These are phyloP conservation scores for Labeo rohita DNA, from an alignment of 2,113 vertebrate genomes.

Conservation along the genomic window DNA sequence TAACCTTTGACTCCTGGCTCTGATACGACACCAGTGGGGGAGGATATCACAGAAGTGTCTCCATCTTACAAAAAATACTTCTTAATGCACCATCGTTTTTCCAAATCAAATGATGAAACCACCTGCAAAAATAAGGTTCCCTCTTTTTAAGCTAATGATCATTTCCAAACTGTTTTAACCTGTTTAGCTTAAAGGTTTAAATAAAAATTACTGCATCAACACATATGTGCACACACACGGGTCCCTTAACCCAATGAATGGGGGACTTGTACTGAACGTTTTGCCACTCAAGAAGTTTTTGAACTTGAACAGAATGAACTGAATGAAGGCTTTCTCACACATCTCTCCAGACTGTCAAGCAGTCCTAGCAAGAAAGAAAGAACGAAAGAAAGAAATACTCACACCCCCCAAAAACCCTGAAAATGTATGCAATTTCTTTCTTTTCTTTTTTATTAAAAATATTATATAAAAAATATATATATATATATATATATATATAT, in stretches of 20 bases:
- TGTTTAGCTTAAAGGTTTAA: neutral
- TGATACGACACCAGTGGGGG: neutral
- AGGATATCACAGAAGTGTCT: neutral
- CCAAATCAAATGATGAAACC: too few species aligned
- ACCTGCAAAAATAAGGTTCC: neutral
- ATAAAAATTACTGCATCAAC: neutral
- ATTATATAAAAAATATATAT: too few species aligned
- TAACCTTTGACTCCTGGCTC: conserved; percentile 4
- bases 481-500: too few species aligned
- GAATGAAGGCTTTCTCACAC: conserved; percentile 63
- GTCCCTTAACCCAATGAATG: neutral
- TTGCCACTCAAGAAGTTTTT: neutral
- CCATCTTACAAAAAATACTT: neutral
- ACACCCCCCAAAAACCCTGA: neutral
- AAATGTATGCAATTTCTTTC: neutral
- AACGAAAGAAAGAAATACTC: neutral
- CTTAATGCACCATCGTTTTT: too few species aligned
- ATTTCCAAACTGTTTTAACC: neutral
- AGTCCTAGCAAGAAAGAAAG: neutral
- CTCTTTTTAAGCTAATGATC: too few species aligned
- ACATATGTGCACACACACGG: neutral
- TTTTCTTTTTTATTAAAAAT: too few species aligned
- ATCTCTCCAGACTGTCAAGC: conserved; percentile 55
- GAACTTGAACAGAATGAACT: conserved; percentile 46
- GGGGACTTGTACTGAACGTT: neutral